phyloP scores from a whole-genome alignment of 2,113 vertebrate genomes.

The Daboia siamensis region DNA sequence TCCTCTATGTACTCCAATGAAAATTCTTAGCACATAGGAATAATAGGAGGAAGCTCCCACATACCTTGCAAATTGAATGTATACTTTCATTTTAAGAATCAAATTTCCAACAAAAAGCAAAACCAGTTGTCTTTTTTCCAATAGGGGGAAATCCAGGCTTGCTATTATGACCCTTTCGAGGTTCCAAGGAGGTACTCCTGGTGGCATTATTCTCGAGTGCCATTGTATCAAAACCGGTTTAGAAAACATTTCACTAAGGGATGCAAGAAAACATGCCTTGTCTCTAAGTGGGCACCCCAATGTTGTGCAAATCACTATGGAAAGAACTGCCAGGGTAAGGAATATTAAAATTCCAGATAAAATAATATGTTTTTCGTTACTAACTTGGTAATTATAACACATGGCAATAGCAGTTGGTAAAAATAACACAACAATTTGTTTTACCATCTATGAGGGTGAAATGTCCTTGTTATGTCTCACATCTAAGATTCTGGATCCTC shows the following conservation, averaged over 20 bases:
- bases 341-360: accelerated
- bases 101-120: not conserved
- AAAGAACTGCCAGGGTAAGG: constrained; percentile 82
- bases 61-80: not conserved
- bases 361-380: not conserved
- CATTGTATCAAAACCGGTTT: accelerated
- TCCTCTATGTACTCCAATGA: not conserved
- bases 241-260: constrained; percentile 47
- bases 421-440: not conserved
- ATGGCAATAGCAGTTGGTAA: not conserved
- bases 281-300: constrained; percentile 69
- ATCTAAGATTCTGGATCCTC: not conserved
- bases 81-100: not conserved
- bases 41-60: not conserved
- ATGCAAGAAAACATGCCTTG: constrained; percentile 76
- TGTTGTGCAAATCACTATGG: constrained; percentile 92
- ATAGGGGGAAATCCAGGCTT: constrained; percentile 61
- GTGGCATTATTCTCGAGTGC: accelerated
- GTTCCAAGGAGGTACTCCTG: not conserved
- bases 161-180: constrained; percentile 39
- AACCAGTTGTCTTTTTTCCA: constrained; percentile 41
- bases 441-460: not conserved
- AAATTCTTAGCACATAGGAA: not conserved
- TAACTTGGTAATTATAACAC: accelerated
- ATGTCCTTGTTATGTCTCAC: not conserved